A percentile compares a stretch with the other conserved stretches of the same genome.
These are phyloP conservation scores for Pelodiscus sinensis DNA, from an alignment of 2,113 vertebrate genomes.

Conservation along the genomic window DNA sequence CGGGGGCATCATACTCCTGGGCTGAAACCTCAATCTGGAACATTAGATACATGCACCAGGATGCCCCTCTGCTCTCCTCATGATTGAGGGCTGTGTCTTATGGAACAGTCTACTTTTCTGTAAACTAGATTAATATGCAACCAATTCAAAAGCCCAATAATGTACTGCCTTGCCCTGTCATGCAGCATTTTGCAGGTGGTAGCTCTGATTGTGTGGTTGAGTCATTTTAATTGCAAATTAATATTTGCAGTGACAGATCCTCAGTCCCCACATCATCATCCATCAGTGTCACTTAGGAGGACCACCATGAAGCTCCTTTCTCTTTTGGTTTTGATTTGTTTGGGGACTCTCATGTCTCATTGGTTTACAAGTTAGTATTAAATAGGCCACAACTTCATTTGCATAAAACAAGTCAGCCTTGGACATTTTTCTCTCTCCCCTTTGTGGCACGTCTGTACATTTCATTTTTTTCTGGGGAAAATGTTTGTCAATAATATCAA, in stretches of 20 bases:
- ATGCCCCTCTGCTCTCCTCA: background rate
- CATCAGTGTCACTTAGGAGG: background rate
- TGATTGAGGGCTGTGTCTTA: background rate
- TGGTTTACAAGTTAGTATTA: conserved; percentile 1
- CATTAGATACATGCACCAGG: background rate
- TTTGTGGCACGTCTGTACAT: background rate
- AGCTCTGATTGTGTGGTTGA: background rate
- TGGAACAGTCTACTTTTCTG: background rate
- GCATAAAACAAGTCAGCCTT: background rate
- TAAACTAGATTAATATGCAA: background rate
- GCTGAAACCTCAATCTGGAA: background rate
- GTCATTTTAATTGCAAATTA: background rate
- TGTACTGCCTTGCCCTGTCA: background rate
- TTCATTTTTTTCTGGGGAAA: background rate
- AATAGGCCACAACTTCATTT: background rate
- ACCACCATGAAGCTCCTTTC: background rate
- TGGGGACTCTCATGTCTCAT: background rate
- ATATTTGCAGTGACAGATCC: conserved; percentile 7
- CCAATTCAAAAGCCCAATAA: background rate
- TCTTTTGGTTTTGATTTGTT: background rate
- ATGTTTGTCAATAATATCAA: background rate
- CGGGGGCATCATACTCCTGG: background rate
- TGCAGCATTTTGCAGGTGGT: background rate
- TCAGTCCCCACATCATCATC: background rate
- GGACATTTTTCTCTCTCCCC: background rate